Base-by-base conservation (phyloP, 2,797 vertebrate species). In the Paramormyrops hopkinsi region DNA sequence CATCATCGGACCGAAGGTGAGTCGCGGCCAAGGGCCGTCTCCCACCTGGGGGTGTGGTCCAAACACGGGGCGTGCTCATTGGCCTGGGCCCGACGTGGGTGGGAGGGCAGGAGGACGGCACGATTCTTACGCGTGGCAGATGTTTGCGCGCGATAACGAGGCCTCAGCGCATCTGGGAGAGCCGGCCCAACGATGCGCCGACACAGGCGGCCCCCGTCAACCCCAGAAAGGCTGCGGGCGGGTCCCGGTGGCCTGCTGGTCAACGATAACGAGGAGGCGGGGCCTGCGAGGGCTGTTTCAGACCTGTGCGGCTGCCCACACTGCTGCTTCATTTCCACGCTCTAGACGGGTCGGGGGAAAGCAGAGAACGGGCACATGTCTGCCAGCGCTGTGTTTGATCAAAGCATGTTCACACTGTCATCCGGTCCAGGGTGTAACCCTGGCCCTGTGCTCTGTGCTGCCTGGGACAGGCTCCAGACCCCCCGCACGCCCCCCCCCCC, bases 1-100 rank as follows among this genome's bases (percentile, higher is more conserved):
- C 89, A 97, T 99, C 54, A 96, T 99, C 19, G 98, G 98, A 25
- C 98, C 98, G 0, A 96, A 95, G 92, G 98, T 99, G 93, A 96
- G 97, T 92, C 8, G 8, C 86, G 29, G 9, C 29, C 6, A 0
- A 2, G 3, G 84, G 48, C 48, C 51, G 14, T 37, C 48, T 79
- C 73, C 33, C 17, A 41, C 50, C 51, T 11, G n/a, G 51, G 25
- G 85, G 25, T 14, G 29, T 14, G 48, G 85, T 33, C 25, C 8
- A 25, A 29, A 85, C 48, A 29, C 4, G 9, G 25, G 85, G 14
- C 4, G 85, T 37, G 51, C 50, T 56, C n/a, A 86, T 33, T 86
- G 85, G 83, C 6, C 8, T 1, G 12, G 22, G 22, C 22, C 48
- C 22, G 7, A 12, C 11, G 85, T 19, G 22, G 29, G 46, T 11